A percentile compares a stretch with the other conserved stretches of the same genome.
Evolutionary conservation across 2,797 vertebrate genomes (phyloP).

Genomic region (Betta splendens): DNA sequence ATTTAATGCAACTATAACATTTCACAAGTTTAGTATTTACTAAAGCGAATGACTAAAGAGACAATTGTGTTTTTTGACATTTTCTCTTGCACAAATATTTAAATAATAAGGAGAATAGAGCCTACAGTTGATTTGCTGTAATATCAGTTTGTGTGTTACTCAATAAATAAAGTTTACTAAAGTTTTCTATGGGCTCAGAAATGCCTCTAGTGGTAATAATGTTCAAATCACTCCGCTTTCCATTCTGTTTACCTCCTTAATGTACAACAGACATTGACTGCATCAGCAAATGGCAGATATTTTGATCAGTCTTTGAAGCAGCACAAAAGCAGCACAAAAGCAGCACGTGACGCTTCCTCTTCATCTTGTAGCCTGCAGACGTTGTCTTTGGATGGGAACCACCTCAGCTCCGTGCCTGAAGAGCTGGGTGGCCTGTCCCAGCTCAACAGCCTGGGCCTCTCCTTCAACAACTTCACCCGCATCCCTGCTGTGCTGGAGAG

Average conservation of each 20-base stretch:
- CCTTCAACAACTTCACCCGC: slow-evolving; percentile 91
- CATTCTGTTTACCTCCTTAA: slow-evolving; percentile 4
- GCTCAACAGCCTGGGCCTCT: slow-evolving; percentile 90
- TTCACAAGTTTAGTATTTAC: no score
- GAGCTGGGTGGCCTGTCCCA: slow-evolving; percentile 88
- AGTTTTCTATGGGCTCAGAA: slow-evolving; percentile 32
- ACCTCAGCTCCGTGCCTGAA: slow-evolving; percentile 87
- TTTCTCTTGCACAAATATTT: no score
- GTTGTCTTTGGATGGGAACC: slow-evolving; percentile 93
- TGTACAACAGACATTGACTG: slow-evolving; percentile 15
- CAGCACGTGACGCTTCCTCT: slow-evolving; percentile 15
- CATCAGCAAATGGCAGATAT: slow-evolving; percentile 17
- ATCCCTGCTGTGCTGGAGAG: slow-evolving; percentile 88
- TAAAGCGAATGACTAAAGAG: no score
- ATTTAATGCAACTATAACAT: no score
- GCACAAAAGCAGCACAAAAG: no score
- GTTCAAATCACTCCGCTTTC: slow-evolving; percentile 44
- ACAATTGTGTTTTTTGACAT: no score
- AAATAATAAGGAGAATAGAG: no score
- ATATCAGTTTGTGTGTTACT: no score
- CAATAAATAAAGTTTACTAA: no score
- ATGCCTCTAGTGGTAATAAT: slow-evolving; percentile 36
- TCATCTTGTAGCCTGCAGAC: slow-evolving; percentile 87
- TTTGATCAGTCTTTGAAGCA: slow-evolving; percentile 4
- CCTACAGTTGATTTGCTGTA: no score